Conservation (phyloP, 2,888 invertebrate species). For the Mayetiola destructor region DNA sequence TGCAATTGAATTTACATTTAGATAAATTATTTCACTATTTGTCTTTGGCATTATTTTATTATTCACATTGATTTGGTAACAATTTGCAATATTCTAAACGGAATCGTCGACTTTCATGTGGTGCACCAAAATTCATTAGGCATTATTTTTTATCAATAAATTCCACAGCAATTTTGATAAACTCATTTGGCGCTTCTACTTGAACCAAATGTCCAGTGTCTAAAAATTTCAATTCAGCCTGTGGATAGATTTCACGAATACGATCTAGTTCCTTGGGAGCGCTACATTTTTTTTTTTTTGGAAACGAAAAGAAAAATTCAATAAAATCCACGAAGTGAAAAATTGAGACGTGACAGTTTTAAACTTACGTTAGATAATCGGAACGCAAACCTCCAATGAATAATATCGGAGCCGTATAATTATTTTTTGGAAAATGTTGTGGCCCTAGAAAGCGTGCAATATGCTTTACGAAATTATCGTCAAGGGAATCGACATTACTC, state of each 20-base stretch:
- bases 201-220: slow-evolving; percentile 92
- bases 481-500: slow-evolving; percentile 60
- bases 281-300: too few relatives aligned
- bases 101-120: neutral
- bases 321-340: slow-evolving; percentile 16
- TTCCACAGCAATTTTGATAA: slow-evolving; percentile 31
- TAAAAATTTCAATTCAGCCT: slow-evolving; percentile 34
- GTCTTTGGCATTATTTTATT: neutral
- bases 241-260: slow-evolving; percentile 51
- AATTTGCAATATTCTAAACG: neutral
- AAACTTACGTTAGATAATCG: slow-evolving; percentile 60
- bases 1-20: neutral
- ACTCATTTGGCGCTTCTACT: slow-evolving; percentile 61
- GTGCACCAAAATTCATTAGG: neutral
- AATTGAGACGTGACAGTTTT: too few relatives aligned
- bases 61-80: neutral
- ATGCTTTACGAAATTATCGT: slow-evolving; percentile 46
- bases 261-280: slow-evolving; percentile 38
- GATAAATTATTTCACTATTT: neutral
- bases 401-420: slow-evolving; percentile 54
- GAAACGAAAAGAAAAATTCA: slow-evolving; percentile 18
- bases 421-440: slow-evolving; percentile 31
- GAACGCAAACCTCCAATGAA: slow-evolving; percentile 79
- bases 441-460: slow-evolving; percentile 49
- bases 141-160: slow-evolving; percentile 27